Evolutionary conservation across 2,113 vertebrate species (phyloP).

Genomic region (Lepidiolamprologus cunningtoni): DNA sequence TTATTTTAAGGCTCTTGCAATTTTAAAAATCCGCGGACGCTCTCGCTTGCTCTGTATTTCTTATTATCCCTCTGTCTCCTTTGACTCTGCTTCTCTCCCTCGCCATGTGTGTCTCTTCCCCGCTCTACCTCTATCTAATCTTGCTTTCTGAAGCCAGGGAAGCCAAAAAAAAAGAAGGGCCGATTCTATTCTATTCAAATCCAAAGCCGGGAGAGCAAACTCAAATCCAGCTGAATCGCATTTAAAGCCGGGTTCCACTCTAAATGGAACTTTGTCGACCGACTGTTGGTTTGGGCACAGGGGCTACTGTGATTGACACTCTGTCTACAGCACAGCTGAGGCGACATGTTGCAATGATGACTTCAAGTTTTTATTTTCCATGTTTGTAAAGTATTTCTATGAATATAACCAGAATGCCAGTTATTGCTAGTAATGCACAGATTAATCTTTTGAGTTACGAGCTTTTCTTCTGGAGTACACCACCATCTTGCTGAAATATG

Average conservation of each 20-base stretch:
- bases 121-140: slow-evolving; percentile 34
- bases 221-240: slow-evolving; percentile 39
- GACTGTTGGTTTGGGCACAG: not conserved
- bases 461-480: not conserved
- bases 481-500: not conserved
- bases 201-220: slow-evolving; percentile 34
- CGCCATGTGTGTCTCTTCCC: not conserved
- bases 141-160: slow-evolving; percentile 29
- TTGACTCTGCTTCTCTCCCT: not conserved
- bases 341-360: not conserved
- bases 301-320: slow-evolving; percentile 21
- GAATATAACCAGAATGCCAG: not conserved
- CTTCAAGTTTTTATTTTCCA: not conserved
- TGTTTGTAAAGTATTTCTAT: not conserved
- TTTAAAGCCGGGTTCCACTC: slow-evolving; percentile 33
- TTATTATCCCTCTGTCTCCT: slow-evolving; percentile 8
- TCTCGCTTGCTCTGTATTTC: not conserved
- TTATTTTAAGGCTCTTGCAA: slow-evolving; percentile 32
- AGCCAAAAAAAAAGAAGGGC: not conserved
- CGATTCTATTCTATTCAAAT: slow-evolving; percentile 48
- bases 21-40: not conserved
- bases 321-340: not conserved
- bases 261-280: slow-evolving; percentile 38
- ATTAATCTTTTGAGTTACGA: not conserved
- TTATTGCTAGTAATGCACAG: not conserved